Evolutionary conservation across 37 sponge, comb jelly and placozoan species (phyloP).

Genomic region (Oscarella lobularis): DNA sequence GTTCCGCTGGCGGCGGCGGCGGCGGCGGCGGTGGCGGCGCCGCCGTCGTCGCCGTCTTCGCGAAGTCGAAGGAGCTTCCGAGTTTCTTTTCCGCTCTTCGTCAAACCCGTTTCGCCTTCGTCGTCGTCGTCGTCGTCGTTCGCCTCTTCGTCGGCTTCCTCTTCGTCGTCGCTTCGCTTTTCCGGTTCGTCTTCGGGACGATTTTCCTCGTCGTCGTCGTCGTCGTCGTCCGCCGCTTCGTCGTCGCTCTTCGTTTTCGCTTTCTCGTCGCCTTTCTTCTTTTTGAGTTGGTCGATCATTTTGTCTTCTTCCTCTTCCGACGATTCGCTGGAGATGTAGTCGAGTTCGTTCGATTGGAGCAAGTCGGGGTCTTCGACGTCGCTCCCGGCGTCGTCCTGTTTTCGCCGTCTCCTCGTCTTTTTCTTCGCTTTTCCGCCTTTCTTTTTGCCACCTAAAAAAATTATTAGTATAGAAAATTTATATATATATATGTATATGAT

Average conservation of each 20-base stretch:
- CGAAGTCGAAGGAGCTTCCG: not conserved
- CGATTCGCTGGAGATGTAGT: slow-evolving; percentile 64
- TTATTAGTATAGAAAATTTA: too few relatives aligned
- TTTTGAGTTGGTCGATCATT: not conserved
- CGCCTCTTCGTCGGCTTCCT: slow-evolving; percentile 30
- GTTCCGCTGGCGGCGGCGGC: not conserved
- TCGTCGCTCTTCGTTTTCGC: slow-evolving; percentile 41
- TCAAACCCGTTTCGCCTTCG: not conserved
- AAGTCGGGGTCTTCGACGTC: slow-evolving; percentile 73
- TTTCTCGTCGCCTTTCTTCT: slow-evolving; percentile 11
- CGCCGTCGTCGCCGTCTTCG: not conserved
- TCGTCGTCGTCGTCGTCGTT: slow-evolving; percentile 16
- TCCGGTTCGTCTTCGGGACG: slow-evolving; percentile 15
- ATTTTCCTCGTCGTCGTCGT: slow-evolving; percentile 10
- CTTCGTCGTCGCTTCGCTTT: slow-evolving; percentile 48
- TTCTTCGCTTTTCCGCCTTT: too few relatives aligned
- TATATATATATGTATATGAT: too few relatives aligned
- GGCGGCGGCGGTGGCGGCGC: not conserved
- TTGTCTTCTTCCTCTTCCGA: slow-evolving; percentile 19
- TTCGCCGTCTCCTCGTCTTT: too few relatives aligned
- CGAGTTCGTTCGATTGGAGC: slow-evolving; percentile 68
- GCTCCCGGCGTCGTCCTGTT: slow-evolving; percentile 38
- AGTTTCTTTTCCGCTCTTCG: slow-evolving; percentile 9
- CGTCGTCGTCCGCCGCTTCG: slow-evolving; percentile 27
- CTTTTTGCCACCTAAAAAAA: too few relatives aligned